phyloP scores from a whole-genome alignment of 2,797 vertebrate genomes.

The Macropus fuliginosus region DNA sequence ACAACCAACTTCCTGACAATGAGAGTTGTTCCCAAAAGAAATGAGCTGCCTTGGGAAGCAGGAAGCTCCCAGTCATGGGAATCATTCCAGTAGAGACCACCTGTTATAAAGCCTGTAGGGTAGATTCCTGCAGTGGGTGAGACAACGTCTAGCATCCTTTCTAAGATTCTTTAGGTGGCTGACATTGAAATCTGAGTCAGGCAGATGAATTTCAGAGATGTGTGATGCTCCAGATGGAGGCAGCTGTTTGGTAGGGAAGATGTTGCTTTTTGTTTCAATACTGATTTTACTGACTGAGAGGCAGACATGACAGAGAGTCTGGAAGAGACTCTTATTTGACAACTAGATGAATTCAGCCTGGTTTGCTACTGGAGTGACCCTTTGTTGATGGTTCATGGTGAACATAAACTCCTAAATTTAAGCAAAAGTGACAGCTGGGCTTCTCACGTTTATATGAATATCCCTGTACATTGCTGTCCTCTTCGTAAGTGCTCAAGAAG shows the following conservation, averaged over 20 bases:
- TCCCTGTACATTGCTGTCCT: neutral
- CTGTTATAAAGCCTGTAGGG: slow-evolving; percentile 62
- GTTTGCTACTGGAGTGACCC: slow-evolving; percentile 41
- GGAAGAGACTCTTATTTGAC: slow-evolving; percentile 19
- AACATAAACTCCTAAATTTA: slow-evolving; percentile 33
- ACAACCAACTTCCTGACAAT: slow-evolving; percentile 1
- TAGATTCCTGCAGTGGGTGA: slow-evolving; percentile 29
- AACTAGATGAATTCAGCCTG: slow-evolving; percentile 11
- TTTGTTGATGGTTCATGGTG: neutral
- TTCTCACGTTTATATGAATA: slow-evolving; percentile 23
- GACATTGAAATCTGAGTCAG: slow-evolving; percentile 27
- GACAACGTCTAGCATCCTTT: slow-evolving; percentile 57
- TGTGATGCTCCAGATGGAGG: slow-evolving; percentile 45
- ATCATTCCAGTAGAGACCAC: slow-evolving; percentile 62
- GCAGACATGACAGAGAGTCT: slow-evolving; percentile 2
- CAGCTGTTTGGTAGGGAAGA: neutral
- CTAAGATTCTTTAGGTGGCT: slow-evolving; percentile 41
- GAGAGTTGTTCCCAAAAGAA: neutral
- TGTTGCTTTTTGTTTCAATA: slow-evolving; percentile 39
- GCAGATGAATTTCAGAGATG: slow-evolving; percentile 3
- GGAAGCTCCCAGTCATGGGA: slow-evolving; percentile 21
- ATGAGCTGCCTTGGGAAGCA: slow-evolving; percentile 44
- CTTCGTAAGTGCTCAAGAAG: slow-evolving; percentile 26
- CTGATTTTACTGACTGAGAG: slow-evolving; percentile 24
- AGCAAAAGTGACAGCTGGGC: slow-evolving; percentile 28